A percentile compares a stretch with the other conserved stretches of the same genome.
Conservation (phyloP, 2,888 invertebrate species). For the Ochropleura plecta region DNA sequence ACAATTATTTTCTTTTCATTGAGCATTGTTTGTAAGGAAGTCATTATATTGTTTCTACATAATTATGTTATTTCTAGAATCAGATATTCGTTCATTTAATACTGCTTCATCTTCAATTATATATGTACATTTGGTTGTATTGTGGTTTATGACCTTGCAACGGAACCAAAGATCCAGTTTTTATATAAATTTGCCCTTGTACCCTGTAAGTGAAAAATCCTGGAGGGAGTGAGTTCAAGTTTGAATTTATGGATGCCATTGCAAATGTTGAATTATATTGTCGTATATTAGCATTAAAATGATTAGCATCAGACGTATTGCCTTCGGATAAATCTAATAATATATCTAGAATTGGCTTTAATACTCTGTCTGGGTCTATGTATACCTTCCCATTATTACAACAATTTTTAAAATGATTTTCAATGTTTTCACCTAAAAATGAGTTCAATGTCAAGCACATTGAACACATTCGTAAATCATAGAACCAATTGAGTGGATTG, state of each 20-base stretch:
- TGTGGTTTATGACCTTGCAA: slow-evolving; percentile 56
- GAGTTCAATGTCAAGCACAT: slow-evolving; percentile 9
- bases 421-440: slow-evolving; percentile 8
- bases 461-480: slow-evolving; percentile 46
- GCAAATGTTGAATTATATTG: background rate
- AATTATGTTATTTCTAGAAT: too few relatives aligned
- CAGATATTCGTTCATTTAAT: slow-evolving; percentile 15
- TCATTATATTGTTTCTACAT: slow-evolving; percentile 18
- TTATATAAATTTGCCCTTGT: slow-evolving; percentile 24
- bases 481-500: slow-evolving; percentile 49
- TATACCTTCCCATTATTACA: slow-evolving; percentile 11
- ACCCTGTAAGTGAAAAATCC: slow-evolving; percentile 27
- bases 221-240: slow-evolving; percentile 45
- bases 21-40: slow-evolving; percentile 47
- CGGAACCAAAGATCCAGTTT: slow-evolving; percentile 57
- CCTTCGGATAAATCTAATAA: background rate
- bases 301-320: slow-evolving; percentile 35
- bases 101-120: slow-evolving; percentile 52
- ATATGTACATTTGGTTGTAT: slow-evolving; percentile 55
- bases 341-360: slow-evolving; percentile 10
- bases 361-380: slow-evolving; percentile 3
- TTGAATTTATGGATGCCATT: slow-evolving; percentile 31
- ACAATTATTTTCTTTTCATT: too few relatives aligned
- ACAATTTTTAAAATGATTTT: slow-evolving; percentile 12
- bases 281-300: slow-evolving; percentile 41